phyloP scores from a whole-genome alignment of 2,888 invertebrate species.

The Altica lythri region DNA sequence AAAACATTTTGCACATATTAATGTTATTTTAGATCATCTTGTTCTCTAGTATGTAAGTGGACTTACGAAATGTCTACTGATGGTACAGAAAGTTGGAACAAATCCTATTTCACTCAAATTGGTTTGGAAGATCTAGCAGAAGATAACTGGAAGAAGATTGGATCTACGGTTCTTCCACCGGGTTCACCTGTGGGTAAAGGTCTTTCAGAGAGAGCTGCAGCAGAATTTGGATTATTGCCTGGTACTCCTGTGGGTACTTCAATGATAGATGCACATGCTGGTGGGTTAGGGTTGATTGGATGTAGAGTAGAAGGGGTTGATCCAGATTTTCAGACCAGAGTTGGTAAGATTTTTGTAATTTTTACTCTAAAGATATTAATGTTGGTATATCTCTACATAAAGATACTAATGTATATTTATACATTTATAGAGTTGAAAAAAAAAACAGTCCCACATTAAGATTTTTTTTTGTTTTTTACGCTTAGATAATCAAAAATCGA shows the following conservation, averaged over 20 bases:
- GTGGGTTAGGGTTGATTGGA: constrained; percentile 85
- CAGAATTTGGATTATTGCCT: constrained; percentile 68
- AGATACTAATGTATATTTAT: too few relatives aligned
- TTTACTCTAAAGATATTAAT: not conserved
- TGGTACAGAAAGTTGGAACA: constrained; percentile 70
- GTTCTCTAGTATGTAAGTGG: constrained; percentile 95
- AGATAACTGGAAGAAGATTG: constrained; percentile 73
- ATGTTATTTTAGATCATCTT: constrained; percentile 81
- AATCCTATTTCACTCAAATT: constrained; percentile 71
- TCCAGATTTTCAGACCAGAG: constrained; percentile 58
- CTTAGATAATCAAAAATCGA: too few relatives aligned
- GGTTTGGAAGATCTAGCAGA: constrained; percentile 74
- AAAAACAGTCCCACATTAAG: too few relatives aligned
- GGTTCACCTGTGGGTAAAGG: constrained; percentile 72
- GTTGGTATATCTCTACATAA: too few relatives aligned
- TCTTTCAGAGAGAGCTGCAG: constrained; percentile 67
- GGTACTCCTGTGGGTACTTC: constrained; percentile 85
- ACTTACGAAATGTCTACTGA: constrained; percentile 74
- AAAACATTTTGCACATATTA: too few relatives aligned
- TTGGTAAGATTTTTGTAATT: constrained; percentile 53
- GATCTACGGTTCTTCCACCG: constrained; percentile 69
- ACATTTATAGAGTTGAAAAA: too few relatives aligned
- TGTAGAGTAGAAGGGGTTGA: constrained; percentile 61
- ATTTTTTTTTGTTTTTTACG: too few relatives aligned
- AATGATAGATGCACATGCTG: constrained; percentile 95